These are phyloP conservation scores for Asarcornis scutulata DNA, from an alignment of 2,113 vertebrate genomes.

Conservation along the genomic window DNA sequence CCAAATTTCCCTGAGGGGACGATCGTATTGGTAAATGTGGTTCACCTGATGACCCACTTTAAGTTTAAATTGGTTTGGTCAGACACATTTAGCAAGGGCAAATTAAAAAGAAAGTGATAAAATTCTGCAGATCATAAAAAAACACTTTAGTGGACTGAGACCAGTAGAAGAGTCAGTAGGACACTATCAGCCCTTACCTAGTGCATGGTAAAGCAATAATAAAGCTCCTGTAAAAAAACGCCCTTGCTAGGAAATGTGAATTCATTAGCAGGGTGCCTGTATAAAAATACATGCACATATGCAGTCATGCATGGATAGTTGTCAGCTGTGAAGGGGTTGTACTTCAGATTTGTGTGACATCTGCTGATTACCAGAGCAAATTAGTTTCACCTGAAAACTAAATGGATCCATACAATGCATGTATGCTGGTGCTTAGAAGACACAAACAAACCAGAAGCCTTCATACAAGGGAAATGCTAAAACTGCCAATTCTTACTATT, in stretches of 20 bases:
- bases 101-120: background rate
- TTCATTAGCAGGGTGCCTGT: background rate
- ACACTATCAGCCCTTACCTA: background rate
- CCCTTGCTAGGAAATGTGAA: background rate
- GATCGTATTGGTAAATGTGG: background rate
- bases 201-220: background rate
- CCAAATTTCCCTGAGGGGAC: background rate
- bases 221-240: background rate
- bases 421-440: background rate
- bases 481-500: conserved; percentile 12
- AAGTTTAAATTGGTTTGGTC: background rate
- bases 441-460: background rate
- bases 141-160: background rate
- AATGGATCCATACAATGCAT: background rate
- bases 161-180: background rate
- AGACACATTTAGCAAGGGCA: background rate
- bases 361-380: background rate
- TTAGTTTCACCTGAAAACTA: conserved; percentile 6
- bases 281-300: background rate
- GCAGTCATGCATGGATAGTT: background rate
- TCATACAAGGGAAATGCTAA: background rate
- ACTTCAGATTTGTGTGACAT: background rate
- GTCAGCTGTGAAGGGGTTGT: background rate
- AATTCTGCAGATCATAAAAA: background rate
- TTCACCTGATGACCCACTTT: background rate